Evolutionary conservation across 2,797 vertebrate species (phyloP).

Genomic region (Rhynchonycteris naso): DNA sequence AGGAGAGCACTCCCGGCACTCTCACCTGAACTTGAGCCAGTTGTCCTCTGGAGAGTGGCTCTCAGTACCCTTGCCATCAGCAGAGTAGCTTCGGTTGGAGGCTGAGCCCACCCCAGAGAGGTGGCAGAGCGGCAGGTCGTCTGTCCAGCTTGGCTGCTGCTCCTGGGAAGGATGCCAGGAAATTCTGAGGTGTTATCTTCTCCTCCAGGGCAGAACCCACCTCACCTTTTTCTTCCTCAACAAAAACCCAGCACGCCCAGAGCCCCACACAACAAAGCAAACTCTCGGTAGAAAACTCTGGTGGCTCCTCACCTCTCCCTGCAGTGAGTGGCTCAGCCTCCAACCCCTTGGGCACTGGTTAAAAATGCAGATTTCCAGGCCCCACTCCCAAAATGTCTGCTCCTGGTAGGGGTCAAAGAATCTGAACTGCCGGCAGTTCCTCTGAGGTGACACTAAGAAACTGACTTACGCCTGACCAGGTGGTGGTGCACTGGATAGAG

Average conservation of each 20-base stretch:
- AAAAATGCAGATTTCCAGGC: background rate
- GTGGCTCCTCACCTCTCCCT: background rate
- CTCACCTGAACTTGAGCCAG: conserved; percentile 95
- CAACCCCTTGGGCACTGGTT: background rate
- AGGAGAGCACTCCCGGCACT: fast-evolving
- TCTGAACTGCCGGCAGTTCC: background rate
- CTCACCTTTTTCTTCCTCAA: background rate
- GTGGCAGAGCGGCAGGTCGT: conserved; percentile 96
- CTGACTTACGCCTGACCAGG: too few species aligned
- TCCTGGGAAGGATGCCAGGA: conserved; percentile 79
- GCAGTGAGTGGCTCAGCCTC: background rate
- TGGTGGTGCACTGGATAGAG: too few species aligned
- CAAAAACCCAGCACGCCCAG: background rate
- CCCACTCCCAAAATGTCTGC: fast-evolving
- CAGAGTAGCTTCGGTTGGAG: conserved; percentile 93
- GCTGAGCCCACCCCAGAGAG: conserved; percentile 95
- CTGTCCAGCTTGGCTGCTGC: conserved; percentile 97
- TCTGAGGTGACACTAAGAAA: background rate
- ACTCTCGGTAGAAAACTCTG: background rate
- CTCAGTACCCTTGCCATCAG: conserved; percentile 92
- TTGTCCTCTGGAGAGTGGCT: conserved; percentile 94
- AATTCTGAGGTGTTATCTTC: background rate
- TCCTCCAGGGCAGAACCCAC: background rate
- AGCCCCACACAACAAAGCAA: background rate
- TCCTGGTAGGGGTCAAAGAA: background rate